Base-by-base conservation (phyloP, 2,888 invertebrate species). In the Philhelius pedissequus region DNA sequence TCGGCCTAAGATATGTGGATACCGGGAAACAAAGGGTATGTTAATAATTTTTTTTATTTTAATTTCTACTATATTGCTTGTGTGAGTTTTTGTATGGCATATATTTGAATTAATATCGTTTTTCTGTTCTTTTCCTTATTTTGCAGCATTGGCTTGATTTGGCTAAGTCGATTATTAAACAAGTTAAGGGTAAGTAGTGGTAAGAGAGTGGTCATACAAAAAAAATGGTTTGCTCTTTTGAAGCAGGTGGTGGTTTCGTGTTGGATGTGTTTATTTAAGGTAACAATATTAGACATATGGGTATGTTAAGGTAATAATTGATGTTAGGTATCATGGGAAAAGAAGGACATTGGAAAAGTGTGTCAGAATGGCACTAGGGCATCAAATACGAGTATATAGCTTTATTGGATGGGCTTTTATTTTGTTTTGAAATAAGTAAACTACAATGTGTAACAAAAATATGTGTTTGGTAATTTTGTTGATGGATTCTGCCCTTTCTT, bases 61-160 rank as follows among this genome's bases (percentile, higher is more conserved):
- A 0, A 6, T 25, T 48, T 18, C 6, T n/a, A 13, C 8, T 0
- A 25, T 9, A 27, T 11, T 52, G 13, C 11, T n/a, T 13, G 58
- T 22, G 22, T 7, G 40, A 38, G 6, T 38, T 38, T 7, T 15
- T 40, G 87, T 79, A n/a, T n/a, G 86, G 68, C 56, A 38, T 40
- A 64, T 73, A 38, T 66, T 74, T 58, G 32, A 62, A 71, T 45
- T 64, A 48, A 48, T 64, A 48, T 22, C 9, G 4, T 9, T 22
- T 32, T 3, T 32, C 6, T 68, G 11, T 68, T 30, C 11, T 52
- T 69, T 70, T 70, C 43, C 5, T 69, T 62, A 18, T 86, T 40
- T 81, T 94, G 89, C 93, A 98, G 98, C 97, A 97, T 92, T 98
- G 98, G 98, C 92, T 98, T 89, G 98, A 98, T 92, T 93, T 97